Conservation (phyloP, 1,140 invertebrate species). For the Chironomus tepperi region DNA sequence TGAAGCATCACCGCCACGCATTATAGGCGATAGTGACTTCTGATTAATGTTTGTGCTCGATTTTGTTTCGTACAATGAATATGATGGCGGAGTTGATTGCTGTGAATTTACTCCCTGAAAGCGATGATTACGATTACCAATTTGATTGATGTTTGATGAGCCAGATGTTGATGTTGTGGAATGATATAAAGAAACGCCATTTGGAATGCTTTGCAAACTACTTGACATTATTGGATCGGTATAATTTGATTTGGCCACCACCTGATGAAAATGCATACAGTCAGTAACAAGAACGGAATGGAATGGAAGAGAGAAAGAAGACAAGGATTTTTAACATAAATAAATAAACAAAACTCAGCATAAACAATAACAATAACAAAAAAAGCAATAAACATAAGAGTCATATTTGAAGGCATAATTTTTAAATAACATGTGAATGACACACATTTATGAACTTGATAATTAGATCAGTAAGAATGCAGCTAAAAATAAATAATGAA, state of each 20-base stretch:
- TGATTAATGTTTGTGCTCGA: constrained; percentile 20
- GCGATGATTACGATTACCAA: constrained; percentile 26
- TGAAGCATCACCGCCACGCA: constrained; percentile 4
- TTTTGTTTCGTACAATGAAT: constrained; percentile 25
- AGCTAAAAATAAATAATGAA: constrained; percentile 12
- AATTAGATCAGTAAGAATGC: background rate
- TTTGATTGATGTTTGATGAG: constrained; percentile 27
- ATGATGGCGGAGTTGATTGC: background rate
- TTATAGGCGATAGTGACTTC: constrained; percentile 24
- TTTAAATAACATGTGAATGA: background rate
- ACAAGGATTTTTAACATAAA: background rate
- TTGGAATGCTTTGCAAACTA: constrained; percentile 40
- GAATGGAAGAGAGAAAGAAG: background rate
- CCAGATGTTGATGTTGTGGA: constrained; percentile 27
- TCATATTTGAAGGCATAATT: background rate
- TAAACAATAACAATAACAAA: background rate
- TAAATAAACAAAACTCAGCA: background rate
- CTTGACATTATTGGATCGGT: constrained; percentile 37
- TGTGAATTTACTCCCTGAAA: constrained; percentile 23
- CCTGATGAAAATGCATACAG: constrained; percentile 31
- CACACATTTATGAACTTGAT: background rate
- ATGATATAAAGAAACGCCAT: constrained; percentile 32
- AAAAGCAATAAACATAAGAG: background rate
- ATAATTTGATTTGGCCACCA: constrained; percentile 35
- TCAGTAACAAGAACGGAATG: background rate